These are phyloP conservation scores for Drosophila orosa DNA, from an alignment of 1,140 invertebrate species.

Conservation along the genomic window DNA sequence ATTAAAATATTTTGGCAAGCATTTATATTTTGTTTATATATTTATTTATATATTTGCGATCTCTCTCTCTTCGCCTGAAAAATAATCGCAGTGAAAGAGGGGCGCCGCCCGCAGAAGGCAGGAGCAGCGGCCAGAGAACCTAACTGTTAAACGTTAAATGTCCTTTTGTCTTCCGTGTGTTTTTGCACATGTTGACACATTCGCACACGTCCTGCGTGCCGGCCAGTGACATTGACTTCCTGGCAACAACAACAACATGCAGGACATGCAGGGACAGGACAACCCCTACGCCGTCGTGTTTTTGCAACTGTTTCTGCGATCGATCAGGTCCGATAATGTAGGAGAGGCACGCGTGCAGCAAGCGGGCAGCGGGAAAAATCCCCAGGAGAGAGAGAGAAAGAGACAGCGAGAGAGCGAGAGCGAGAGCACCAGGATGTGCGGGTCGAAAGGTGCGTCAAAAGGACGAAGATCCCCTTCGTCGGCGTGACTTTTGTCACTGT, in stretches of 20 bases:
- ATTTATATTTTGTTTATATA: background rate
- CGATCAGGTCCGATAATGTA: slow-evolving; percentile 45
- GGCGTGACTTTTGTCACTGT: slow-evolving; percentile 66
- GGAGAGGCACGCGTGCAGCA: slow-evolving; percentile 62
- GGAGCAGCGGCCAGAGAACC: slow-evolving; percentile 3
- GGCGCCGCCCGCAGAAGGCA: slow-evolving; percentile 37
- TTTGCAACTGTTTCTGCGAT: slow-evolving; percentile 72
- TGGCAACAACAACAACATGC: slow-evolving; percentile 67
- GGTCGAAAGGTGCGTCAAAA: slow-evolving; percentile 70
- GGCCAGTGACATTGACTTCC: slow-evolving; percentile 66
- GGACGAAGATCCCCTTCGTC: background rate
- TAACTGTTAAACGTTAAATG: slow-evolving; percentile 37
- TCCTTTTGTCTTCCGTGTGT: slow-evolving; percentile 26
- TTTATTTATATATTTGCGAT: background rate
- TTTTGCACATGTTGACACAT: slow-evolving; percentile 72
- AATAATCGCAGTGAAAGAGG: background rate
- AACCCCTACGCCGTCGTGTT: slow-evolving; percentile 46
- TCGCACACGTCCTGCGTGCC: slow-evolving; percentile 33
- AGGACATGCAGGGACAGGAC: slow-evolving; percentile 42
- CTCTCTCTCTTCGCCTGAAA: background rate
- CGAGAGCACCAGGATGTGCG: slow-evolving; percentile 37
- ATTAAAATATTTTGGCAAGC: background rate
- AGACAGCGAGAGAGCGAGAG: too few species aligned
- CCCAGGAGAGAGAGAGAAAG: slow-evolving; percentile 13
- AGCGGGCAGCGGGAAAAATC: slow-evolving; percentile 48